Evolutionary conservation across 2,113 vertebrate species (phyloP), one percentile per base, ranked within the genome.

Genomic region (Atrichornis clamosus): DNA sequence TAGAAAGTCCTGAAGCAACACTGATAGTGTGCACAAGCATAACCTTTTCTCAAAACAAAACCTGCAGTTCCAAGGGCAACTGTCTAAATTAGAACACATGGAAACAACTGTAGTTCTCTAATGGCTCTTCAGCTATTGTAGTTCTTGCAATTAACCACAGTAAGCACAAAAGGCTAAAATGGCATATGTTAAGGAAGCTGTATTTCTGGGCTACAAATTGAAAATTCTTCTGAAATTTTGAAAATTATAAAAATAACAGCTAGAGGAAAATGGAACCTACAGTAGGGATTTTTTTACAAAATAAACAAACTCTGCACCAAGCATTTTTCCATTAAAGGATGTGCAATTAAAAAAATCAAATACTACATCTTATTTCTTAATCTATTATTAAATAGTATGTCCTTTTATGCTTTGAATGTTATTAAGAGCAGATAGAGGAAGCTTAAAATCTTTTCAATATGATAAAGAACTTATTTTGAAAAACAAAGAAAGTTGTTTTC

Each of bases 141-240:
- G 79, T 78, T 96, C 76, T 72, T 89, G 60, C 75, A 52, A 84
- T 59, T 81, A 93, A 90, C 83, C 79, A 86, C 76, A 86, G 23
- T 30, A 65, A 81, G 79, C 55, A 77, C 39, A 75, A 85, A 77
- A 53, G 1, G 18, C 62, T 83, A 28, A 78, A 78, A 47, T 15
- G 19, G 46, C 70, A 74, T 5, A 15, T 1, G 27, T 26, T 41
- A 35, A 87, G 78, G 55, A 89, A 76, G 55, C 30, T 77, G 37
- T 24, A 26, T 30, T 83, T 75, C 62, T 85, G 50, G 26, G 49
- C 35, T 62, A 58, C 19, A 26, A 59, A 65, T 3, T 69, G 42
- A 50, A 90, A 85, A 49, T 33, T 22, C 21, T 60, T 87, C 70
- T 52, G 42, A 93, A 80, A 77, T 53, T 27, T 41, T 50, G 50